These are phyloP conservation scores for Rhadinocentrus ornatus DNA, from an alignment of 2,797 vertebrate species.

Conservation along the genomic window DNA sequence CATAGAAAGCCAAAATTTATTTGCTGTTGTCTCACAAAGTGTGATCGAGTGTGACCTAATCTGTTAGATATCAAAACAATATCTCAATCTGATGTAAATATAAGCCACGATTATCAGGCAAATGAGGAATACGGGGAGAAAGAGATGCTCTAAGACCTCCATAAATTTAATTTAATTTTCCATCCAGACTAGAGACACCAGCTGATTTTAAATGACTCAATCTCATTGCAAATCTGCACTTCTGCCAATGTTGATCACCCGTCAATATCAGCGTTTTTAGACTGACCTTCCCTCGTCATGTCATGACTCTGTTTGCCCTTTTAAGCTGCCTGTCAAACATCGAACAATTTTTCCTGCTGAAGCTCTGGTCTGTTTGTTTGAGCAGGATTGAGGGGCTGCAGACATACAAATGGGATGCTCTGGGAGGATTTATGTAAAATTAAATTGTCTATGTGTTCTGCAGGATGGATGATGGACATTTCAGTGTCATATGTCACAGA, in stretches of 20 bases:
- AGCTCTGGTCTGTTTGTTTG: constrained; percentile 55
- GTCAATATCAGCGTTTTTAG: constrained; percentile 39
- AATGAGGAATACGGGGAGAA: constrained; percentile 18
- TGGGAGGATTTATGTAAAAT: constrained; percentile 59
- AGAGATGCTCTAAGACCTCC: constrained; percentile 15
- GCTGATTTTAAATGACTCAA: constrained; percentile 57
- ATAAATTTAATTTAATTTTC: constrained; percentile 52
- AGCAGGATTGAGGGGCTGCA: constrained; percentile 23
- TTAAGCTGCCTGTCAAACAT: constrained; percentile 75
- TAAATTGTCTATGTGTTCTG: constrained; percentile 11
- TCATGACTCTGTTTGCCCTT: constrained; percentile 62
- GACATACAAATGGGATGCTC: constrained; percentile 48
- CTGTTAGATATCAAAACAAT: constrained; percentile 24
- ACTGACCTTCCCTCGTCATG: constrained; percentile 65
- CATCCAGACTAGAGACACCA: constrained; percentile 17
- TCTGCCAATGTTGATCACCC: constrained; percentile 67
- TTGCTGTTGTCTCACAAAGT: constrained; percentile 13
- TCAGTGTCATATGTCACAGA: constrained; percentile 50
- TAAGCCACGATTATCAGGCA: constrained; percentile 7
- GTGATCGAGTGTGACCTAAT: constrained; percentile 22
- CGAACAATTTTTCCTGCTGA: constrained; percentile 29
- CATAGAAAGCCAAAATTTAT: constrained; percentile 5
- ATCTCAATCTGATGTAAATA: constrained; percentile 14
- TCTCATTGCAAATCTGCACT: constrained; percentile 71
- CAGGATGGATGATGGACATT: constrained; percentile 53